Evolutionary conservation across 2,888 invertebrate genomes (phyloP), one percentile per base, ranked within the genome.

Genomic region (Drosophila merina): DNA sequence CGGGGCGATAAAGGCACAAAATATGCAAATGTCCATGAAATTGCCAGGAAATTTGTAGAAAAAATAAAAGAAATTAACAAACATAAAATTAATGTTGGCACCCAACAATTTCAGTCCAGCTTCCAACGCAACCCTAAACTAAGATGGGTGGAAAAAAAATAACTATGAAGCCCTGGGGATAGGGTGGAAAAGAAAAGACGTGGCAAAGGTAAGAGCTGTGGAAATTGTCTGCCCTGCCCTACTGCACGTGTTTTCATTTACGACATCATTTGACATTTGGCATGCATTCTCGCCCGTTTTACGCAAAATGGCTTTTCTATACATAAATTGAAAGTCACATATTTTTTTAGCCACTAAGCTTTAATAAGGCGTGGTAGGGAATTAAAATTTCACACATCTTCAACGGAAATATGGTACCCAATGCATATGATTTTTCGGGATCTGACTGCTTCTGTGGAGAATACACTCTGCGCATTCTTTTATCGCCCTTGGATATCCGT

Each of bases 41-140:
- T 84, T 77, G 87, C 83, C 76, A 60, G 54, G 64, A 70, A 82
- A 79, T 72, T 76, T 68, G 69, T 71, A 75, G 57, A 68, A 79
- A 77, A 71, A 88, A 85, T 79, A 88, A 86, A 88, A 85, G 87
- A 88, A 88, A 88, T 88, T 88, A 88, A 88, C 88, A 86, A 81
- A 88, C 88, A 88, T 88, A 88, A 88, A 88, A 88, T 87, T 88
- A 88, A 88, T 87, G 88, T 88, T 88, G 86, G 86, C 88, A 88
- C 88, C 87, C 88, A 87, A 88, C 87, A 86, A 79, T 70, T 70
- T 74, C 69, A 54, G 49, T 26, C 33, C 36, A 48, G 49, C 44
- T 70, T 60, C 42, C 44, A 40, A 54, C 54, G 54, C 69, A 45
- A 68, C 67, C 50, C 64, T 33, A 49, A 33, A 31, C n/a, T 14